A percentile compares a stretch with the other conserved stretches of the same genome.
Conservation (phyloP, 2,797 vertebrate species). For the Poliocrania exsul region DNA sequence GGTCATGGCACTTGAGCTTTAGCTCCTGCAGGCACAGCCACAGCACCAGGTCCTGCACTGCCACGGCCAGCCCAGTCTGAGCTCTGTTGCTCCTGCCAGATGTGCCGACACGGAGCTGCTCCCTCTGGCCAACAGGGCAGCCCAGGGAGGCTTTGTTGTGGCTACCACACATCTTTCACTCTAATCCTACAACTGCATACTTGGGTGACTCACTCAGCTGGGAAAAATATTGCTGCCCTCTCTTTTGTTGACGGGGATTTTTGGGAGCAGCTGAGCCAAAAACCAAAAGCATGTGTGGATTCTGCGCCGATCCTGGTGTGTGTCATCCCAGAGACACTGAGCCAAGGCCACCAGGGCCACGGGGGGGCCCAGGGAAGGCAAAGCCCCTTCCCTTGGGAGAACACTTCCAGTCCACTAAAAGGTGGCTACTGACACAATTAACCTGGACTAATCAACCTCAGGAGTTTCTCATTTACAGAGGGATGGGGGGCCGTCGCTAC, state of each 20-base stretch:
- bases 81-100: background rate
- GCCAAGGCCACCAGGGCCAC: background rate
- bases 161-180: background rate
- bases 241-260: background rate
- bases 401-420: background rate
- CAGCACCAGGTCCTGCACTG: background rate
- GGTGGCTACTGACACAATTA: background rate
- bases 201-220: background rate
- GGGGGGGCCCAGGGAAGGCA: background rate
- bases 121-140: accelerated
- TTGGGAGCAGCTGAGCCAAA: constrained; percentile 23
- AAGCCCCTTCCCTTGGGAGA: background rate
- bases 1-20: accelerated
- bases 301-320: background rate
- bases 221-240: background rate
- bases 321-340: background rate
- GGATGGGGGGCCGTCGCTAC: background rate
- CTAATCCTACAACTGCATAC: background rate
- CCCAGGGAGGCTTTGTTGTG: background rate
- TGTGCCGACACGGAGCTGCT: accelerated
- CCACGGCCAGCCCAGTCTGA: accelerated
- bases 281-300: background rate
- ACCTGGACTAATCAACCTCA: background rate
- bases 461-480: background rate
- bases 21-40: background rate